Conservation (phyloP, 2,113 vertebrate species). For the Cavia aperea region DNA sequence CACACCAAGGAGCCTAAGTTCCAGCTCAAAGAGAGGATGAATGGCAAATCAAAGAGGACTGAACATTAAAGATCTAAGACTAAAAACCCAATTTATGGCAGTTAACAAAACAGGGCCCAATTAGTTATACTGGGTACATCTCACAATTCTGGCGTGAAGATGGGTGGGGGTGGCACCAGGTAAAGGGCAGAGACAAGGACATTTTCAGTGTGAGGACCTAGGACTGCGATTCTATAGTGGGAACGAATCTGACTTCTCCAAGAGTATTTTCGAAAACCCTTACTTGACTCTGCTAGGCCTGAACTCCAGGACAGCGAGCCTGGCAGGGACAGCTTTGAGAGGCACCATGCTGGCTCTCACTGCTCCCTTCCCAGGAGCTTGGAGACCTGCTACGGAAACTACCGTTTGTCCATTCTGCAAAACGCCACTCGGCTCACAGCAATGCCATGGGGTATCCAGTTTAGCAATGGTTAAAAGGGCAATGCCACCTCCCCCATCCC, state of each 20-base stretch:
- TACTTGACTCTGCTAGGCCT: fast-evolving
- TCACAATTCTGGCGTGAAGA: fast-evolving
- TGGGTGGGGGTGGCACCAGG: fast-evolving
- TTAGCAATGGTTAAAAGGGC: not conserved
- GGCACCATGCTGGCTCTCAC: fast-evolving
- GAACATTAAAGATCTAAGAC: not conserved
- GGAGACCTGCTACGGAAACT: not conserved
- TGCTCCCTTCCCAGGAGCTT: not conserved
- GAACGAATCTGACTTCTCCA: not conserved
- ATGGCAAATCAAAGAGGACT: not conserved
- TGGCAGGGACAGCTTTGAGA: not conserved
- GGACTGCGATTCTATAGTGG: not conserved
- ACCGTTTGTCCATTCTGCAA: no score
- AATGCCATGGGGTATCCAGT: fast-evolving
- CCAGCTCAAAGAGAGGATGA: not conserved
- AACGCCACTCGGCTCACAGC: not conserved
- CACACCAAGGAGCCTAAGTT: not conserved
- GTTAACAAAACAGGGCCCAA: not conserved
- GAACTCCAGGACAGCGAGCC: not conserved
- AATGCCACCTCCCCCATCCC: not conserved
- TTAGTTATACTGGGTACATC: not conserved
- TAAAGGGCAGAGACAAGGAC: not conserved
- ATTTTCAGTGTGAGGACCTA: no score
- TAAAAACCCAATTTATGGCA: no score
- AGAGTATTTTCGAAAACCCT: not conserved